Evolutionary conservation across 2,113 vertebrate genomes (phyloP).

Genomic region (Romanogobio albipinnatus): DNA sequence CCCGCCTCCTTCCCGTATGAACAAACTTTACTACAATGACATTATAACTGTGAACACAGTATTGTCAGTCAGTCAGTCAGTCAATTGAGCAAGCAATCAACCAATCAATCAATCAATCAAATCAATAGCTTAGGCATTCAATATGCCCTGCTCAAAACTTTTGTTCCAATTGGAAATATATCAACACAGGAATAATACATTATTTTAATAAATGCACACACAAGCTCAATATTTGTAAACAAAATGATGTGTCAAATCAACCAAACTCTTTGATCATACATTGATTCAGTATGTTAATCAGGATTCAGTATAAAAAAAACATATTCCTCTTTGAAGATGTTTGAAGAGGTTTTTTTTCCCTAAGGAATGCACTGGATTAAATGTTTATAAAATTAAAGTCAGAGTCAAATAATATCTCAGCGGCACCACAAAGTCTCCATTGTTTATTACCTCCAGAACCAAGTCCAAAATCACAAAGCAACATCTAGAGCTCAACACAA

Average conservation of each 20-base stretch:
- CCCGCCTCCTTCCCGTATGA: no score
- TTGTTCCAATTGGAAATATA: not conserved
- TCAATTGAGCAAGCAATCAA: no score
- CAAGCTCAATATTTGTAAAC: not conserved
- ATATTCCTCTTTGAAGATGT: not conserved
- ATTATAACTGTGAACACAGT: not conserved
- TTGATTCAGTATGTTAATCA: slow-evolving; percentile 18
- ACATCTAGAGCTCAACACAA: slow-evolving; percentile 30
- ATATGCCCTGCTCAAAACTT: not conserved
- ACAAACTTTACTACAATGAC: no score
- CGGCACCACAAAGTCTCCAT: slow-evolving; percentile 24
- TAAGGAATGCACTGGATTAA: slow-evolving; percentile 16
- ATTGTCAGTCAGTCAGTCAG: no score
- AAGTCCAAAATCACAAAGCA: not conserved
- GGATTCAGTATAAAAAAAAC: not conserved
- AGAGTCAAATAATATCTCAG: slow-evolving; percentile 36
- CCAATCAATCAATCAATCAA: no score
- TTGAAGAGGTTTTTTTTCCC: not conserved
- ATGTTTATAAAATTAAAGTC: slow-evolving; percentile 28
- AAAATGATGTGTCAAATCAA: not conserved
- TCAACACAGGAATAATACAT: not conserved
- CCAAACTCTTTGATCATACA: slow-evolving; percentile 20
- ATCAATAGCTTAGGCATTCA: not conserved
- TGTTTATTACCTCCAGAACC: slow-evolving; percentile 41
- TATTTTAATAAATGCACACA: not conserved